A percentile compares a stretch with the other conserved stretches of the same genome.
phyloP scores from a whole-genome alignment of 1,140 invertebrate genomes.

The Lethocerus indicus region DNA sequence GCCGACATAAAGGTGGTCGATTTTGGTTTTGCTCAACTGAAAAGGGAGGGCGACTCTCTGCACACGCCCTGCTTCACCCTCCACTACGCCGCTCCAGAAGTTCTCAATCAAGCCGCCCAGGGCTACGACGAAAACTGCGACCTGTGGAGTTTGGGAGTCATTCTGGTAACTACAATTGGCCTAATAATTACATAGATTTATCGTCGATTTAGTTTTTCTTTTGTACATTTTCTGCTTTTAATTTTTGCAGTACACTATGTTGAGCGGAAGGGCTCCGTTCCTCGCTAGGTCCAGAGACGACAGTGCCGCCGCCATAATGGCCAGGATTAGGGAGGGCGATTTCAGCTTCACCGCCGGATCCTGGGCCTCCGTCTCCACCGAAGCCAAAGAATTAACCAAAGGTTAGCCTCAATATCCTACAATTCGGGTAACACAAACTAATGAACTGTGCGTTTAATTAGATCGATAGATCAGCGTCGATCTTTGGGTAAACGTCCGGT shows the following conservation, averaged over 20 bases:
- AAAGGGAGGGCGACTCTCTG: slow-evolving; percentile 40
- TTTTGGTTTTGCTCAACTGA: slow-evolving; percentile 73
- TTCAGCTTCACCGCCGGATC: slow-evolving; percentile 51
- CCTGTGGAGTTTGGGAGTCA: slow-evolving; percentile 82
- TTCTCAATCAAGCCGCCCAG: slow-evolving; percentile 39
- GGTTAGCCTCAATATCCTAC: slow-evolving; percentile 29
- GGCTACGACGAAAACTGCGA: slow-evolving; percentile 81
- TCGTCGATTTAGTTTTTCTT: not conserved
- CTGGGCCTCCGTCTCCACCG: slow-evolving; percentile 53
- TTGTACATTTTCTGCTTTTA: not conserved
- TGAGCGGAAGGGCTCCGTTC: slow-evolving; percentile 72
- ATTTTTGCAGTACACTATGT: slow-evolving; percentile 57
- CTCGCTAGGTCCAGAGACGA: slow-evolving; percentile 47
- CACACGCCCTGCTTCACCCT: slow-evolving; percentile 77
- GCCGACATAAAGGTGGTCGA: slow-evolving; percentile 70
- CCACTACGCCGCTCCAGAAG: slow-evolving; percentile 83
- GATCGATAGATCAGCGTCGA: too few relatives aligned
- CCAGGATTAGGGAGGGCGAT: slow-evolving; percentile 56
- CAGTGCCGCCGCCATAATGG: slow-evolving; percentile 53
- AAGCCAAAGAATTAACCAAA: slow-evolving; percentile 59
- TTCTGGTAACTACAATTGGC: slow-evolving; percentile 36
- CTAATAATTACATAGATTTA: not conserved
- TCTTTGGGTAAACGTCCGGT: too few relatives aligned
- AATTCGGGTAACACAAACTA: too few relatives aligned
- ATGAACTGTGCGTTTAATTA: too few relatives aligned